Evolutionary conservation across 1,140 invertebrate genomes (phyloP).

Genomic region (Drosophila mojavensis): DNA sequence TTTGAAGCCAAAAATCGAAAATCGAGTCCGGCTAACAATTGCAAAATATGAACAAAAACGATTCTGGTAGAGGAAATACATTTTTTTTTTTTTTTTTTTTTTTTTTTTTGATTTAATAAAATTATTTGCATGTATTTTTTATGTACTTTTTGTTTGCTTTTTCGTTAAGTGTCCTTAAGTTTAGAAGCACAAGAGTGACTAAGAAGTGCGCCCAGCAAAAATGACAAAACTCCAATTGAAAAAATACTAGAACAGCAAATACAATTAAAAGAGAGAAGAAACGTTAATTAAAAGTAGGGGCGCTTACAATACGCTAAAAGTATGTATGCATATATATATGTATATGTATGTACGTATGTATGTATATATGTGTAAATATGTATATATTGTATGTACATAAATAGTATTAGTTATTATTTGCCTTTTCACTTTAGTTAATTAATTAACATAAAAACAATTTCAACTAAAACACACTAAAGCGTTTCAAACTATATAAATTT

Average conservation of each 20-base stretch:
- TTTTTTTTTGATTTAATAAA: conserved; percentile 1
- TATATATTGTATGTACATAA: conserved; percentile 40
- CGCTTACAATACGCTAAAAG: conserved; percentile 21
- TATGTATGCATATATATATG: conserved; percentile 21
- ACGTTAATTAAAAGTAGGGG: conserved; percentile 26
- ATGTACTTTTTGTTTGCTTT: conserved; percentile 3
- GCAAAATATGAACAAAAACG: conserved; percentile 48
- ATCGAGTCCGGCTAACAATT: conserved; percentile 60
- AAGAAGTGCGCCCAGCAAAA: conserved; percentile 63
- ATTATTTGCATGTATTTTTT: conserved; percentile 6
- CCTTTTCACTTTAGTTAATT: conserved; percentile 61
- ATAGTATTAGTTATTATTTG: conserved; percentile 62
- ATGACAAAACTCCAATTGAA: conserved; percentile 47
- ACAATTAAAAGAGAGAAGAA: conserved; percentile 29
- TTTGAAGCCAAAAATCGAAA: conserved; percentile 9
- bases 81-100: background rate
- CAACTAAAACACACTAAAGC: conserved; percentile 68
- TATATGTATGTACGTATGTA: too few species aligned
- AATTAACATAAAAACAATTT: conserved; percentile 62
- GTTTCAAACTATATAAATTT: conserved; percentile 60
- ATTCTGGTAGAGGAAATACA: conserved; percentile 4
- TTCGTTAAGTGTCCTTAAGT: conserved; percentile 41
- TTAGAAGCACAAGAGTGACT: conserved; percentile 69
- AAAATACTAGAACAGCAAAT: conserved; percentile 59
- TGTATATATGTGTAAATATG: background rate